Percentiles rank a stretch among this genome's conserved stretches.
These are phyloP conservation scores for Leucoraja ocellata DNA, from an alignment of 2,797 vertebrate species.

Conservation along the genomic window DNA sequence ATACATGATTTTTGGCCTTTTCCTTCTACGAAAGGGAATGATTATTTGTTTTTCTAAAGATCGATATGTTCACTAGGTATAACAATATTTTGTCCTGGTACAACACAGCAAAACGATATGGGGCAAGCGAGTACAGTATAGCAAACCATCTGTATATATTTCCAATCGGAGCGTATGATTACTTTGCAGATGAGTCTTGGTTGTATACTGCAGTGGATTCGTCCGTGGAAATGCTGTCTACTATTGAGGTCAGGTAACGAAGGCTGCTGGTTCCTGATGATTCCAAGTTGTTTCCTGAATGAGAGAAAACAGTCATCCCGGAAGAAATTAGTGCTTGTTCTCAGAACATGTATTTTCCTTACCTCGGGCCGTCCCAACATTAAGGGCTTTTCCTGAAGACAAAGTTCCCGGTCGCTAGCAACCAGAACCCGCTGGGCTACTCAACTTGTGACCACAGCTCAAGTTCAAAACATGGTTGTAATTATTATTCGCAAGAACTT, in stretches of 20 bases:
- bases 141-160: neutral
- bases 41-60: neutral
- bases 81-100: neutral
- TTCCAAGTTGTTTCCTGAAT: constrained; percentile 57
- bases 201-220: constrained; percentile 58
- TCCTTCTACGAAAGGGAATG: constrained; percentile 16
- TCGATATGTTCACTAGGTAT: neutral
- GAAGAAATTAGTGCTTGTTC: neutral
- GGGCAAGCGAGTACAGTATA: neutral
- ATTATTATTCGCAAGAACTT: neutral
- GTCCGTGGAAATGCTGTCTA: constrained; percentile 86
- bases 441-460: neutral
- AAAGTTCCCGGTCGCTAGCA: neutral
- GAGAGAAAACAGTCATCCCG: constrained; percentile 27
- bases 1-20: constrained; percentile 29
- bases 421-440: neutral
- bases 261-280: constrained; percentile 82
- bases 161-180: neutral
- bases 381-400: no score
- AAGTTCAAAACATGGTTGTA: neutral
- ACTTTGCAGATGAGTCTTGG: constrained; percentile 15
- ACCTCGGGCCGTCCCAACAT: neutral
- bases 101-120: neutral
- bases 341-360: neutral
- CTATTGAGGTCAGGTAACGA: constrained; percentile 87